A percentile compares a stretch with the other conserved stretches of the same genome.
Evolutionary conservation across 1,140 invertebrate genomes (phyloP).

Genomic region (Triops cancriformis): DNA sequence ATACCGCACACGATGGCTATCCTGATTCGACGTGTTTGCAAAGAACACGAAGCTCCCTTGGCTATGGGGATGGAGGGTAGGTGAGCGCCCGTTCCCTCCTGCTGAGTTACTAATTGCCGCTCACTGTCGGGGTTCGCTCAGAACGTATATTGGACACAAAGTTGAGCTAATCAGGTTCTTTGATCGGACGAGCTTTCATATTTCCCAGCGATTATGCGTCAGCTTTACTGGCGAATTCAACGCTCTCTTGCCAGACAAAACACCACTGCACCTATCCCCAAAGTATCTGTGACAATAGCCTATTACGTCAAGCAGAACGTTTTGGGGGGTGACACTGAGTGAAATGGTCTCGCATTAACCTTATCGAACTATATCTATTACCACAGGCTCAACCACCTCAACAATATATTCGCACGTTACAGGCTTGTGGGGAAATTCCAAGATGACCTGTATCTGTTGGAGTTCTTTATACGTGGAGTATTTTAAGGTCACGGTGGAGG

Average conservation of each 20-base stretch:
- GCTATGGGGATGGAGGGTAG: not conserved
- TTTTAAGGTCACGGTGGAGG: too few species aligned
- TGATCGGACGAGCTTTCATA: slow-evolving; percentile 1
- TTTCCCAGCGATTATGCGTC: slow-evolving; percentile 8
- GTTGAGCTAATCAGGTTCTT: slow-evolving; percentile 9
- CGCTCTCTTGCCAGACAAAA: not conserved
- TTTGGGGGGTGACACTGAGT: not conserved
- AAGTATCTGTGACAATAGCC: not conserved
- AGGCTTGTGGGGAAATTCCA: too few species aligned
- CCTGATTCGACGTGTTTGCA: not conserved
- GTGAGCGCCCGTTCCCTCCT: not conserved
- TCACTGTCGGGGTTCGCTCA: not conserved
- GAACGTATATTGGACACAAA: slow-evolving; percentile 14
- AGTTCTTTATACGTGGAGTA: too few species aligned
- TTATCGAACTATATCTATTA: not conserved
- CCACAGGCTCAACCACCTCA: not conserved
- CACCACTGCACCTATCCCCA: not conserved
- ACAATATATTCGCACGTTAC: too few species aligned
- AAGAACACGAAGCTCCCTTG: not conserved
- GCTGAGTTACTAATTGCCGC: not conserved
- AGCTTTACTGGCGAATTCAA: not conserved
- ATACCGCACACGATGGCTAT: not conserved
- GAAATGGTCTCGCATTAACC: not conserved
- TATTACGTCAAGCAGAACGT: not conserved
- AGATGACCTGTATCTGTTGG: too few species aligned